Percentiles rank a stretch among this genome's conserved stretches.
These are phyloP conservation scores for cat (Felis catus) DNA, from an alignment of 2,113 vertebrate genomes.

Conservation along the genomic window DNA sequence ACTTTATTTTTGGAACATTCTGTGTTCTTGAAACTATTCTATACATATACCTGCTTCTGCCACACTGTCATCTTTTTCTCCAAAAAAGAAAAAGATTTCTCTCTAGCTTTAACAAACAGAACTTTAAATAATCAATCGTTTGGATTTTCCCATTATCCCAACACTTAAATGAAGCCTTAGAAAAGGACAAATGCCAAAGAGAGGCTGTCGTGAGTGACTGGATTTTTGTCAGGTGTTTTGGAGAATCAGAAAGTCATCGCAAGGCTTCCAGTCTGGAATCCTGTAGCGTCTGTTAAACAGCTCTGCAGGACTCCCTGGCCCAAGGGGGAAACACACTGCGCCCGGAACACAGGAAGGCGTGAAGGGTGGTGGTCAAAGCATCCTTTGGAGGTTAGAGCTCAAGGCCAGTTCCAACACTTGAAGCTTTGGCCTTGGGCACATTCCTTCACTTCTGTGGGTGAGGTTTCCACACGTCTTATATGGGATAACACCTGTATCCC, in stretches of 20 bases:
- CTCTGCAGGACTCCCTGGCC: not conserved
- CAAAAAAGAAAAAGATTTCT: not conserved
- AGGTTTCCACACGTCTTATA: not conserved
- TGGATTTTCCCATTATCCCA: not conserved
- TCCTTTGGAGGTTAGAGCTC: not conserved
- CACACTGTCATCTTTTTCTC: slow-evolving; percentile 3
- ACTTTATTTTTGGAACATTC: slow-evolving; percentile 64
- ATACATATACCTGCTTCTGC: not conserved
- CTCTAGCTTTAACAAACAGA: slow-evolving; percentile 25
- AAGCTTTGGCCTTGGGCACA: not conserved
- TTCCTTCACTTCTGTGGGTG: not conserved
- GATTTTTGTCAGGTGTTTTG: slow-evolving; percentile 1
- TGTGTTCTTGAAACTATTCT: slow-evolving; percentile 65
- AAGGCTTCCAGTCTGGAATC: not conserved
- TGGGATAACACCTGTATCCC: not conserved
- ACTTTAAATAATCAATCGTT: not conserved
- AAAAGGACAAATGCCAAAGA: not conserved
- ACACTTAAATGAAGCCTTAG: slow-evolving; percentile 1
- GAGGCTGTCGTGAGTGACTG: not conserved
- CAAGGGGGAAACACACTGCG: not conserved
- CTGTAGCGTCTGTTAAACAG: not conserved
- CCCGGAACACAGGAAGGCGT: not conserved
- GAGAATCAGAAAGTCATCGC: not conserved
- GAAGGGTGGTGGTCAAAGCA: not conserved
- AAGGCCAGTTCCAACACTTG: not conserved